phyloP scores from a whole-genome alignment of 2,888 invertebrate genomes.

The Nipponacmea schrenckii region DNA sequence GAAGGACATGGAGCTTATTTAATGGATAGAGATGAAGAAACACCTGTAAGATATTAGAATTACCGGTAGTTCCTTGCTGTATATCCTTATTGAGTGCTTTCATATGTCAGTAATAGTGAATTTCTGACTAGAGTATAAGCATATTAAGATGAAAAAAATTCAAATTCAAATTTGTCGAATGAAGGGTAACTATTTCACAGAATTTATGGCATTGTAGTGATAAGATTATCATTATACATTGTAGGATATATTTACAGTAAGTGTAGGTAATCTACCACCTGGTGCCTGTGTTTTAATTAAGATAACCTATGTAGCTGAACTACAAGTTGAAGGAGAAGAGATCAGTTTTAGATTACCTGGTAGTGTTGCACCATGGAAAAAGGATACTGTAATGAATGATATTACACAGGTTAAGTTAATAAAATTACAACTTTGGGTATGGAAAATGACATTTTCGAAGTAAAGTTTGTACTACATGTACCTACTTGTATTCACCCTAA shows the following conservation, averaged over 20 bases:
- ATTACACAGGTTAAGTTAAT: constrained; percentile 50
- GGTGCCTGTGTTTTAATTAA: constrained; percentile 65
- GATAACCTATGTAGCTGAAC: constrained; percentile 68
- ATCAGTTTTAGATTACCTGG: constrained; percentile 65
- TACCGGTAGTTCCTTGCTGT: neutral
- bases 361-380: constrained; percentile 65
- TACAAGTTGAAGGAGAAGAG: constrained; percentile 64
- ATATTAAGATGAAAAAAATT: no score
- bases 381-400: constrained; percentile 51
- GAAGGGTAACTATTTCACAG: no score
- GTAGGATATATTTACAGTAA: constrained; percentile 68
- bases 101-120: no score
- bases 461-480: no score
- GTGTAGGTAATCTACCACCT: constrained; percentile 68
- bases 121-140: no score
- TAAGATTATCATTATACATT: no score
- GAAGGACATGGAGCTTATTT: constrained; percentile 69
- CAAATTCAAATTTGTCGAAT: no score
- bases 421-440: neutral
- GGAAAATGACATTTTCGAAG: no score
- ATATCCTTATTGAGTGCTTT: no score
- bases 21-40: constrained; percentile 68
- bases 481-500: no score
- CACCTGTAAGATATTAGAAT: constrained; percentile 54
- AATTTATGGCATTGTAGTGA: no score